Base-by-base conservation (phyloP, 2,888 invertebrate species). In the Limnephilus auricula region DNA sequence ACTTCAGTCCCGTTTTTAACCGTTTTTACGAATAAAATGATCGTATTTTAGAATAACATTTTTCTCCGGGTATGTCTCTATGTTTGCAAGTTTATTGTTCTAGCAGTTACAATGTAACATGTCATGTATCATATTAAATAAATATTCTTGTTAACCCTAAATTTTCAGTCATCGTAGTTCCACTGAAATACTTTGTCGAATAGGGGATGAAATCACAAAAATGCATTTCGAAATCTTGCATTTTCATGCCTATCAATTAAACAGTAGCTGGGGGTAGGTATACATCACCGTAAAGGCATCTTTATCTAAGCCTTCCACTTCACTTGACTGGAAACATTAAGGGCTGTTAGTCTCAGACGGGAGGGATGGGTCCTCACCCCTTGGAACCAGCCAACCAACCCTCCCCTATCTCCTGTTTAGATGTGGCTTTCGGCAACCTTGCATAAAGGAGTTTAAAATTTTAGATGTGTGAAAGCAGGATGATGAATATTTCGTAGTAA, bases 271-370 rank as follows among this genome's bases (percentile, higher is more conserved):
- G 18, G 65, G 65, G 65, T 65, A n/a, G 84, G 84, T 37, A 84
- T 37, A 84, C 65, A 87, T 87, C 65, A 87, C 87, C 65, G 65
- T 65, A 10, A 31, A 45, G 65, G 34, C 32, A 45, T 84, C 90
- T 90, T 90, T 90, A 90, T 90, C 90, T 90, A 80, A 85, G 78
- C 45, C 90, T 90, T 90, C 90, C 90, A 86, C 90, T 79, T 90
- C 90, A 90, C 90, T 90, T 90, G 86, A 84, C 84, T 84, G 84
- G 34, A 32, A 37, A 37, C 84, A 84, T 84, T 37, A 84, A 84
- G 84, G 84, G n/a, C 84, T 84, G 84, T 37, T 84, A 37, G n/a
- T 37, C 84, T 37, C 84, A 84, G 84, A 32, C 84, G 40, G 84
- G 84, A 82, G 32, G 84, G 37, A n/a, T 37, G 34, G 83, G 34